These are phyloP conservation scores for Chrysolina oricalcia DNA, from an alignment of 2,888 invertebrate genomes.

Conservation along the genomic window DNA sequence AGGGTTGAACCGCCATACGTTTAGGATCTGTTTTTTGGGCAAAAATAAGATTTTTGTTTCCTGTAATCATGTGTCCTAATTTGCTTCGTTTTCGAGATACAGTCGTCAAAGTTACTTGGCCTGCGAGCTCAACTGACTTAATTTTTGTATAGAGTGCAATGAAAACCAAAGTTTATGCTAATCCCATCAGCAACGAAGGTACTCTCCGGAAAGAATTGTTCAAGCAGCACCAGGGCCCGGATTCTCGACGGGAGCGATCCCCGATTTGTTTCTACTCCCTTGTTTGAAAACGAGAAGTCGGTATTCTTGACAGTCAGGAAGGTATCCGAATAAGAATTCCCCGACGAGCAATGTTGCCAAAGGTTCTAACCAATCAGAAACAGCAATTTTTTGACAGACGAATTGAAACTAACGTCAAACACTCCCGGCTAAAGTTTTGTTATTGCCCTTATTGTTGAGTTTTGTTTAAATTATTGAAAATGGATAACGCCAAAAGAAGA, in stretches of 20 bases:
- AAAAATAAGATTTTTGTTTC: no score
- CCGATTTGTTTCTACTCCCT: constrained; percentile 29
- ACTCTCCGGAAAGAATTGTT: no score
- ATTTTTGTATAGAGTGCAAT: no score
- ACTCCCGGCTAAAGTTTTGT: constrained; percentile 9
- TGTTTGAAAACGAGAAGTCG: constrained; percentile 28
- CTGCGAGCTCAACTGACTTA: no score
- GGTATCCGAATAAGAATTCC: constrained; percentile 23
- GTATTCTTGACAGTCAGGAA: constrained; percentile 30
- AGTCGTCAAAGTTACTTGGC: no score
- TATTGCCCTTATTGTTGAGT: neutral
- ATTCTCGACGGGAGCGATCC: constrained; percentile 5
- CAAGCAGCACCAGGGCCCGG: no score
- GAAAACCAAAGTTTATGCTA: no score
- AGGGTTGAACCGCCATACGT: no score
- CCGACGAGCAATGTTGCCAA: constrained; percentile 1
- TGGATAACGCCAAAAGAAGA: constrained; percentile 25
- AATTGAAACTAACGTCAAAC: neutral
- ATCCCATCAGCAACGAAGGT: no score
- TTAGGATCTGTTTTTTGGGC: no score
- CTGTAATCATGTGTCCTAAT: no score
- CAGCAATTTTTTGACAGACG: constrained; percentile 9
- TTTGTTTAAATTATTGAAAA: constrained; percentile 19
- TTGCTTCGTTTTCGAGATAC: no score
- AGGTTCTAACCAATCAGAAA: constrained; percentile 7